Evolutionary conservation across 1,140 invertebrate genomes (phyloP).

Genomic region (Argopecten irradians): DNA sequence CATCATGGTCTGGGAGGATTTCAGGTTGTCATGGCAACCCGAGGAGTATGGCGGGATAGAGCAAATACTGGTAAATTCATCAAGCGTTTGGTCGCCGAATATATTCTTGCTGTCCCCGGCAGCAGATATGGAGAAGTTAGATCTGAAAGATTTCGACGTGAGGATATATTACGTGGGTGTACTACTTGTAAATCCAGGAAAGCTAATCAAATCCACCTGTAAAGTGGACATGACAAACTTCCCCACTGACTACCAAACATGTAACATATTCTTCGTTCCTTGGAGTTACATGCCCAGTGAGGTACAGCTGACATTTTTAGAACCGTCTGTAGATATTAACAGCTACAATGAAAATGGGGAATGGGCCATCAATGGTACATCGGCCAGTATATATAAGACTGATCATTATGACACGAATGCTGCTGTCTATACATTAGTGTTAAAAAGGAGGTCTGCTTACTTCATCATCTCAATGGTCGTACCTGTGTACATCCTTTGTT

Average conservation of each 20-base stretch:
- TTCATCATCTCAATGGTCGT: constrained; percentile 60
- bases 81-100: constrained; percentile 24
- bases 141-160: background rate
- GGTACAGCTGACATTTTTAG: background rate
- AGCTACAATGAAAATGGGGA: background rate
- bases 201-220: background rate
- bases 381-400: background rate
- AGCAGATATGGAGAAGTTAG: background rate
- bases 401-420: background rate
- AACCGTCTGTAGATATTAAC: background rate
- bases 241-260: constrained; percentile 33
- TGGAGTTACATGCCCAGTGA: constrained; percentile 3
- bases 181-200: background rate
- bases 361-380: background rate
- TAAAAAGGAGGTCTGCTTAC: constrained; percentile 24
- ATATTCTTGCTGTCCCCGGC: background rate
- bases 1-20: background rate
- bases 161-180: background rate
- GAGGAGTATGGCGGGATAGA: constrained; percentile 13
- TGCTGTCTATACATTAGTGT: background rate
- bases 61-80: background rate
- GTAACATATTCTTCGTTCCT: background rate
- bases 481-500: too few relatives aligned
- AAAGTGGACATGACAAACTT: constrained; percentile 32
- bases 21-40: constrained; percentile 24